These are phyloP conservation scores for Pungitius pungitius DNA, from an alignment of 2,113 vertebrate genomes.

Conservation along the genomic window DNA sequence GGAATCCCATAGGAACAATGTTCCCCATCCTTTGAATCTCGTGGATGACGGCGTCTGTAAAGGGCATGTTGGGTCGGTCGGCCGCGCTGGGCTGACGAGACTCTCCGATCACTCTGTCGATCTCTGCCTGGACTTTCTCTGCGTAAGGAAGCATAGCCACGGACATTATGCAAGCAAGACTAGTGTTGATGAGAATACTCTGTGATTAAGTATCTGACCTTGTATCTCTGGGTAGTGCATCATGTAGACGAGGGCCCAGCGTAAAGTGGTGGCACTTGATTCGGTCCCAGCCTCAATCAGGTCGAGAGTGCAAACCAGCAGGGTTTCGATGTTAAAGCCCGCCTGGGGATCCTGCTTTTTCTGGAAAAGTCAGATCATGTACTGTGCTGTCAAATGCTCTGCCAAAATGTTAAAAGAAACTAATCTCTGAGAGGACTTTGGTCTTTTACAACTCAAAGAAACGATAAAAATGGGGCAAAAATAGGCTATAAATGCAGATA, in stretches of 20 bases:
- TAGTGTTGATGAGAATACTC: not conserved
- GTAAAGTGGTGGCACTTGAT: slow-evolving; percentile 84
- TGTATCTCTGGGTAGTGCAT: slow-evolving; percentile 87
- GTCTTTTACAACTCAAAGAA: no score
- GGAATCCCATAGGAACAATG: slow-evolving; percentile 79
- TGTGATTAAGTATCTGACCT: slow-evolving; percentile 73
- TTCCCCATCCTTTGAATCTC: slow-evolving; percentile 84
- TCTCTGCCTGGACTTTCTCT: slow-evolving; percentile 82
- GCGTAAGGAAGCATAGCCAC: not conserved
- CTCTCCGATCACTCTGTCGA: slow-evolving; percentile 77
- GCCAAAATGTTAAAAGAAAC: no score
- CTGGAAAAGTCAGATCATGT: not conserved
- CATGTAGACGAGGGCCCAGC: slow-evolving; percentile 88
- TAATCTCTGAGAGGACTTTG: no score
- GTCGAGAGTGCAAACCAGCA: slow-evolving; percentile 85
- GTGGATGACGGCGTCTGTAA: slow-evolving; percentile 85
- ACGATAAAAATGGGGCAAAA: no score
- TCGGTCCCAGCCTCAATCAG: slow-evolving; percentile 93
- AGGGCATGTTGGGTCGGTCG: slow-evolving; percentile 82
- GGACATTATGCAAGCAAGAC: not conserved
- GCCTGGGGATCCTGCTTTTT: slow-evolving; percentile 5
- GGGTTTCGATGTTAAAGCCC: slow-evolving; percentile 80
- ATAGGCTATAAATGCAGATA: no score
- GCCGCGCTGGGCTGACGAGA: slow-evolving; percentile 70
- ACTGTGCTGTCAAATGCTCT: not conserved